A percentile compares a stretch with the other conserved stretches of the same genome.
Conservation (phyloP, 2,797 vertebrate genomes). For the Galaxias olidus region DNA sequence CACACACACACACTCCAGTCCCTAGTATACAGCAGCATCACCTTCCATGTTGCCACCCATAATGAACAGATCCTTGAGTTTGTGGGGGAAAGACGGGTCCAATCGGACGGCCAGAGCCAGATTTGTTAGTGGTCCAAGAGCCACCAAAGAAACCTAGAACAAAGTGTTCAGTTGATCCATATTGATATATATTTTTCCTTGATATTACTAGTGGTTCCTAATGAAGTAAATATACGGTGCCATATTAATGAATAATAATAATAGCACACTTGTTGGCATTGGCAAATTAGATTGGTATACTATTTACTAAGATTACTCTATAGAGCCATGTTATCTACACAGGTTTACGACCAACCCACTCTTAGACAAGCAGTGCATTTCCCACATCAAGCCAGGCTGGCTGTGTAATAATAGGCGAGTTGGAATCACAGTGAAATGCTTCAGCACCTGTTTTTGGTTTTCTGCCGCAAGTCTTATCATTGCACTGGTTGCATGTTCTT, state of each 20-base stretch:
- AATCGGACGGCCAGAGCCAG: slow-evolving; percentile 75
- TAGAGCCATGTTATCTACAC: too few relatives aligned
- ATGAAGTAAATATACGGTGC: too few relatives aligned
- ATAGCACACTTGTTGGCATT: too few relatives aligned
- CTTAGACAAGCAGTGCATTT: too few relatives aligned
- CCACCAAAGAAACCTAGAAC: slow-evolving; percentile 75
- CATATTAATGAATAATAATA: too few relatives aligned
- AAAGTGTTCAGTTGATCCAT: neutral
- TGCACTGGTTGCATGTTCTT: slow-evolving; percentile 70
- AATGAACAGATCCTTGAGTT: slow-evolving; percentile 76
- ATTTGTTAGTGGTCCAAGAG: slow-evolving; percentile 79
- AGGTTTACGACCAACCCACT: too few relatives aligned
- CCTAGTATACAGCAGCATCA: slow-evolving; percentile 29
- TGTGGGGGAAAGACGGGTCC: slow-evolving; percentile 73
- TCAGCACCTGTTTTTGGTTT: slow-evolving; percentile 68
- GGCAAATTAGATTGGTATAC: too few relatives aligned
- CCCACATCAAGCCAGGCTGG: too few relatives aligned
- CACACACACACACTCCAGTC: neutral
- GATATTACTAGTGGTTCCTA: too few relatives aligned
- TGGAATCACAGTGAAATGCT: neutral
- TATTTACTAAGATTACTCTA: too few relatives aligned
- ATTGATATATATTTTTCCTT: too few relatives aligned
- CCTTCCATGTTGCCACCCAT: slow-evolving; percentile 85
- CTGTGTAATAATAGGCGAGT: too few relatives aligned
- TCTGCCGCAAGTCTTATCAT: slow-evolving; percentile 73